A percentile compares a stretch with the other conserved stretches of the same genome.
Conservation (phyloP, 2,113 vertebrate species). For the Burhinus oedicnemus region DNA sequence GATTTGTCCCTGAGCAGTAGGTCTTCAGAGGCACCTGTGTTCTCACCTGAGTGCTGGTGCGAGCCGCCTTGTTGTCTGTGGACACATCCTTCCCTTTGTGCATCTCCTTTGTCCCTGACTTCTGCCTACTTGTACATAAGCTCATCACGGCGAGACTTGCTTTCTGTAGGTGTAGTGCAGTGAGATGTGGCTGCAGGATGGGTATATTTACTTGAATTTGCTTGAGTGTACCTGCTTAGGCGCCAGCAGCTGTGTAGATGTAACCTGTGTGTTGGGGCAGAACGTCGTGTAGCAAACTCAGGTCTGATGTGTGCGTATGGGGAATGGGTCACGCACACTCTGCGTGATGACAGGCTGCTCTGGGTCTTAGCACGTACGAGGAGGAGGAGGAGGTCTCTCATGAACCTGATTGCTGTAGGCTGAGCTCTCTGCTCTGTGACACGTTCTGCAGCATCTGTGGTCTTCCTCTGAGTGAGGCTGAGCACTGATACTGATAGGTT, state of each 20-base stretch:
- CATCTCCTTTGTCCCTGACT: neutral
- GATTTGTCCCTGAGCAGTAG: neutral
- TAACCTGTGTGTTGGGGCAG: neutral
- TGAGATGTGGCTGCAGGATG: neutral
- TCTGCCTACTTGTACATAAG: neutral
- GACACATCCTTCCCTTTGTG: neutral
- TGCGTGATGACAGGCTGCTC: neutral
- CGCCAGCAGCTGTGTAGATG: rapidly evolving
- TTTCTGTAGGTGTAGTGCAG: neutral
- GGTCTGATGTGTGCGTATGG: neutral
- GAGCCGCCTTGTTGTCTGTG: neutral
- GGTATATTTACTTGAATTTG: neutral
- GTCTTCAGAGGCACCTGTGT: neutral
- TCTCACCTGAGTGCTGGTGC: neutral
- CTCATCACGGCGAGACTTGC: rapidly evolving
- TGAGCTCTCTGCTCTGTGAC: neutral
- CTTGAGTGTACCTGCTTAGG: neutral
- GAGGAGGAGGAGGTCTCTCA: neutral
- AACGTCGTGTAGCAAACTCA: rapidly evolving
- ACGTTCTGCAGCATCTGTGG: neutral
- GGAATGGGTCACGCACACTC: rapidly evolving
- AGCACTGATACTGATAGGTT: neutral
- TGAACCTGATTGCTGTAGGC: neutral
- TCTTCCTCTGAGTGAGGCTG: neutral
- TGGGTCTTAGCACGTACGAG: neutral